phyloP scores from a whole-genome alignment of 2,797 vertebrate genomes.

The Brotogeris chrysoptera region DNA sequence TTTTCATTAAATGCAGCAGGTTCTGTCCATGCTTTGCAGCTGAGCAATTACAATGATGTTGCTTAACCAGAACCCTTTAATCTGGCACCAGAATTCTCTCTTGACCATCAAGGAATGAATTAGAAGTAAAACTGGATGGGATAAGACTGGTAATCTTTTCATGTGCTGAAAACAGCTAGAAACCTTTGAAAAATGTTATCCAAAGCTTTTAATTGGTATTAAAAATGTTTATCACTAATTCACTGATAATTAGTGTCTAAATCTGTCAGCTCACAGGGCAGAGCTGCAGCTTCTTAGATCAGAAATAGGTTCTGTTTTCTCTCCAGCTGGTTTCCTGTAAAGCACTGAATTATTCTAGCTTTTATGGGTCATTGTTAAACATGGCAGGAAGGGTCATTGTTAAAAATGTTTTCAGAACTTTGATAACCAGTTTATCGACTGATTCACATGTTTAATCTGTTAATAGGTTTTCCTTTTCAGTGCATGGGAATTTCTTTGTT shows the following conservation, averaged over 20 bases:
- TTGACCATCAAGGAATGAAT: not conserved
- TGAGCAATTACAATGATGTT: not conserved
- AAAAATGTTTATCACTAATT: not conserved
- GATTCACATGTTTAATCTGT: constrained; percentile 72
- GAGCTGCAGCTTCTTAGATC: constrained; percentile 29
- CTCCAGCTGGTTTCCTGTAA: constrained; percentile 55
- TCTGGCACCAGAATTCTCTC: not conserved
- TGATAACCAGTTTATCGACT: constrained; percentile 71
- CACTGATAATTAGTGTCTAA: not conserved
- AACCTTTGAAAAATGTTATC: not conserved
- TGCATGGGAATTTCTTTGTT: constrained; percentile 70
- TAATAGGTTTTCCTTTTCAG: constrained; percentile 69
- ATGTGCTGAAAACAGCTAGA: not conserved
- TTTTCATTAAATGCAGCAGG: not conserved
- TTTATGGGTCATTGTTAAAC: constrained; percentile 67
- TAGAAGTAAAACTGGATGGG: not conserved
- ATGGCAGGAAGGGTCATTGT: constrained; percentile 70
- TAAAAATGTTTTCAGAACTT: constrained; percentile 71
- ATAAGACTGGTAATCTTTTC: not conserved
- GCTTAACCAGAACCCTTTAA: not conserved
- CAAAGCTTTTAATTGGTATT: not conserved
- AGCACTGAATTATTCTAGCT: constrained; percentile 60
- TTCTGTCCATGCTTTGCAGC: not conserved
- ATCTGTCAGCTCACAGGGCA: not conserved
- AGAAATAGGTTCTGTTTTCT: constrained; percentile 28